These are phyloP conservation scores for Sphaerophoria rueppellii DNA, from an alignment of 2,888 invertebrate genomes.

Conservation along the genomic window DNA sequence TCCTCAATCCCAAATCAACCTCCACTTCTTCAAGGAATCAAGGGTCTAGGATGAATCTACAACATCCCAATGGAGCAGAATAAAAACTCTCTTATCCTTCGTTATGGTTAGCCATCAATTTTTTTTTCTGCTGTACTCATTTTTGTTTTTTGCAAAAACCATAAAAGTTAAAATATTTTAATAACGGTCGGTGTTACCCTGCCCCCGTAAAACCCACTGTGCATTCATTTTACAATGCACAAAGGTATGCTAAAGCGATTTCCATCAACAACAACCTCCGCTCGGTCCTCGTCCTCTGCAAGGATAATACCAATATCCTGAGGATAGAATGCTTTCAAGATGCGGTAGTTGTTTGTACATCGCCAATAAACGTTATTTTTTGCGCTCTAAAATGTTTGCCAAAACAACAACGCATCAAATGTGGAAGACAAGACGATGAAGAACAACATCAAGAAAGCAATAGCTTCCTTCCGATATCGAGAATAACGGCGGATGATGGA, in stretches of 20 bases:
- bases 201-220: slow-evolving; percentile 48
- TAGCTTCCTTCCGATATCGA: slow-evolving; percentile 59
- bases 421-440: slow-evolving; percentile 2
- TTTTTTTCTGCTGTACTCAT: not conserved
- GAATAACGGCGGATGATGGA: not conserved
- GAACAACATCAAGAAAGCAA: slow-evolving; percentile 14
- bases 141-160: slow-evolving; percentile 47
- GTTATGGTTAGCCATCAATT: not conserved
- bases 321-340: slow-evolving; percentile 70
- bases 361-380: slow-evolving; percentile 73
- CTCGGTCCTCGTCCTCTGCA: slow-evolving; percentile 42
- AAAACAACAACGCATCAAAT: slow-evolving; percentile 60
- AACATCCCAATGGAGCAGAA: slow-evolving; percentile 46
- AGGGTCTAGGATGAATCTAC: not conserved
- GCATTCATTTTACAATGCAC: slow-evolving; percentile 81
- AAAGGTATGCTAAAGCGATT: slow-evolving; percentile 80
- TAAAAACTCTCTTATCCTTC: slow-evolving; percentile 20
- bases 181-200: slow-evolving; percentile 66
- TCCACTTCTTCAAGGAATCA: slow-evolving; percentile 25
- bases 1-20: slow-evolving; percentile 2
- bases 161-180: slow-evolving; percentile 74
- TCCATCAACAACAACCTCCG: slow-evolving; percentile 38
- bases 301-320: slow-evolving; percentile 73
- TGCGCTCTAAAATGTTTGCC: slow-evolving; percentile 58
- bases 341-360: slow-evolving; percentile 72